Base-by-base conservation (phyloP, 2,797 vertebrate genomes). In the Micromesistius poutassou region DNA sequence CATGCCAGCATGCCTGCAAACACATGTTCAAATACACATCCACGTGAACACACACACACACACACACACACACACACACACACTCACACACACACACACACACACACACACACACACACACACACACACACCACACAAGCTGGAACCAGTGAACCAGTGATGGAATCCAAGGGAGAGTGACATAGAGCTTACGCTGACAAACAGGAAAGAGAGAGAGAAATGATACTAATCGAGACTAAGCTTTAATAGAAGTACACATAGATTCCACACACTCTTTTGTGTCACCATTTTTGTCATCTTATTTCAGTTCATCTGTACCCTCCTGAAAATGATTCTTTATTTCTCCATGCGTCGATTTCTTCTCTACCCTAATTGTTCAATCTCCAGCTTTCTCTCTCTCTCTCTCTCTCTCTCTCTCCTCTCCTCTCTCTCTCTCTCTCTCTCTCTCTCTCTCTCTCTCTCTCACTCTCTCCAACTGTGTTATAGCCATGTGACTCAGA, bases 71-170 rank as follows among this genome's bases (percentile, higher is more conserved):
- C 50, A 78, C 9, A 50, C 73, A 78, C 13, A 36, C 14, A 28
- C 3, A 71, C 8, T n/a, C 19, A 72, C n/a, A 8, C 66, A 70
- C 66, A 30, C 30, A 62, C 66, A 70, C 25, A 79, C 16, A 30
- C 33, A 71, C 31, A 72, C 42, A 25, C 70, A 30, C 50, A 78
- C 9, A 50, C 73, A 78, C 10, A 36, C 14, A 28, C 3, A 71
- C 8, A 28, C 13, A 74, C n/a, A 8, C 66, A 70, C 25, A 30
- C 30, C 35, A 75, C 66, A 78, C 82, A 88, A 83, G 84, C 81
- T 85, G 85, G 82, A 55, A 22, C 16, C 46, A 55, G 46, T 55
- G 46, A 84, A 89, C 76, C 71, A 19, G 31, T 72, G 71, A 72
- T 72, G 71, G 30, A n/a, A 28, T n/a, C 25, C 71, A 35, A 5